Evolutionary conservation across 2,797 vertebrate species (phyloP).

Genomic region (Hoplostethus mediterraneus): DNA sequence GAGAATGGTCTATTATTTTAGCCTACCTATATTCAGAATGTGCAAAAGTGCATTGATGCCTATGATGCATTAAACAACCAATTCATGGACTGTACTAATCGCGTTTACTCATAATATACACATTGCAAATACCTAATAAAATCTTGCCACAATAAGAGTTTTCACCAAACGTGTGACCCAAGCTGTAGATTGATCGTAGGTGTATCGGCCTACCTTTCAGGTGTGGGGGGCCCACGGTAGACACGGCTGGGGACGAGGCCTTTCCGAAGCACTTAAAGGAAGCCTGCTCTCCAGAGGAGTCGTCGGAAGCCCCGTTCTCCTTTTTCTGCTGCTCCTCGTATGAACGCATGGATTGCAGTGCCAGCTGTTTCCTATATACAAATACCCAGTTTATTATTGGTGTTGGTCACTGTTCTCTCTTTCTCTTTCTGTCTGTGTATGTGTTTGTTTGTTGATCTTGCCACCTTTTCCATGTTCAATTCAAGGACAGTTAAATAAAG

Average conservation of each 20-base stretch:
- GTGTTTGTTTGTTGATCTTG: no score
- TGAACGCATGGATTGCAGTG: slow-evolving; percentile 95
- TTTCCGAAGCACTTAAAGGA: slow-evolving; percentile 93
- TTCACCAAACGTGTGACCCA: slow-evolving; percentile 22
- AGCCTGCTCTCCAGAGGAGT: slow-evolving; percentile 95
- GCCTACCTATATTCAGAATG: no score
- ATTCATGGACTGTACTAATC: no score
- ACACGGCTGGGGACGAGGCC: slow-evolving; percentile 91
- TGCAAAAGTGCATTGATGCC: no score
- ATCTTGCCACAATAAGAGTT: slow-evolving; percentile 18
- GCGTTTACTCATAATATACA: neutral
- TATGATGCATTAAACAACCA: no score
- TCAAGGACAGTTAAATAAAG: no score
- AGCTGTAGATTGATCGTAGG: slow-evolving; percentile 37
- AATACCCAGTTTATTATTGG: slow-evolving; percentile 45
- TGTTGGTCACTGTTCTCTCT: slow-evolving; percentile 14
- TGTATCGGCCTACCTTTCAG: slow-evolving; percentile 89
- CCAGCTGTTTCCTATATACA: slow-evolving; percentile 93
- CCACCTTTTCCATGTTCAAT: no score
- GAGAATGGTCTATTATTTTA: no score
- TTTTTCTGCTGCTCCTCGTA: slow-evolving; percentile 97
- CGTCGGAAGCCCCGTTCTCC: slow-evolving; percentile 93
- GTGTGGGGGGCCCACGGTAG: slow-evolving; percentile 91
- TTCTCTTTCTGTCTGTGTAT: no score
- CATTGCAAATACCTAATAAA: slow-evolving; percentile 7